Evolutionary conservation across 2,888 invertebrate species (phyloP).

Genomic region (Onthophagus sagittarius): DNA sequence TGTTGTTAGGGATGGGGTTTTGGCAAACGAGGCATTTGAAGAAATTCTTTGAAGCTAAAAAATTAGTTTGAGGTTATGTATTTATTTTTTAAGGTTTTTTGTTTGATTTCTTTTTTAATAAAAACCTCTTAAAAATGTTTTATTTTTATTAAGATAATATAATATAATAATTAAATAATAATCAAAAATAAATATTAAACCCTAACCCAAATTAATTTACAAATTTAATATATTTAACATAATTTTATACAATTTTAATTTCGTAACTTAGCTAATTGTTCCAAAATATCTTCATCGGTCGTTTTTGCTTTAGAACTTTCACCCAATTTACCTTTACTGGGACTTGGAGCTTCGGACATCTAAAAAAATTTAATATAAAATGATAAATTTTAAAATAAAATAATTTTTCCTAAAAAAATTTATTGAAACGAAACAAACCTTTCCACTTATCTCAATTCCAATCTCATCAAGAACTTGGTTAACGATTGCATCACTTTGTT

Average conservation of each 20-base stretch:
- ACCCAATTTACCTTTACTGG: conserved; percentile 59
- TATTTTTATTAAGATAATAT: neutral
- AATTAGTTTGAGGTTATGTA: conserved; percentile 71
- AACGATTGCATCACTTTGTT: conserved; percentile 84
- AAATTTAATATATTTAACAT: neutral
- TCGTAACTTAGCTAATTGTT: conserved; percentile 60
- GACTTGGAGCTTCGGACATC: conserved; percentile 64
- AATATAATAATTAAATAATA: no score
- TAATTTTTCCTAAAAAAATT: no score
- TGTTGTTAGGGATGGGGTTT: conserved; percentile 88
- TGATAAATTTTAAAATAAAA: conserved; percentile 5
- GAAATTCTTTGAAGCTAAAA: conserved; percentile 99
- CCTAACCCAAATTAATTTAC: conserved; percentile 14
- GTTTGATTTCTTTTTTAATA: conserved; percentile 19
- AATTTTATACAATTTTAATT: conserved; percentile 27
- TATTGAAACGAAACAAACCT: conserved; percentile 61
- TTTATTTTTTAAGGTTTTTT: conserved; percentile 17
- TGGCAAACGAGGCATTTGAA: conserved; percentile 99
- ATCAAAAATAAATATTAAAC: no score
- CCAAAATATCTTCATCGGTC: conserved; percentile 68
- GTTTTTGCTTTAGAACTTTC: conserved; percentile 47
- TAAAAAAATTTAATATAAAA: no score
- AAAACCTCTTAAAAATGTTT: neutral
- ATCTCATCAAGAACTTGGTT: conserved; percentile 92
- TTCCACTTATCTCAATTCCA: conserved; percentile 89